Conservation (phyloP, 1,140 invertebrate genomes). For the Geopemphigus sp. region DNA sequence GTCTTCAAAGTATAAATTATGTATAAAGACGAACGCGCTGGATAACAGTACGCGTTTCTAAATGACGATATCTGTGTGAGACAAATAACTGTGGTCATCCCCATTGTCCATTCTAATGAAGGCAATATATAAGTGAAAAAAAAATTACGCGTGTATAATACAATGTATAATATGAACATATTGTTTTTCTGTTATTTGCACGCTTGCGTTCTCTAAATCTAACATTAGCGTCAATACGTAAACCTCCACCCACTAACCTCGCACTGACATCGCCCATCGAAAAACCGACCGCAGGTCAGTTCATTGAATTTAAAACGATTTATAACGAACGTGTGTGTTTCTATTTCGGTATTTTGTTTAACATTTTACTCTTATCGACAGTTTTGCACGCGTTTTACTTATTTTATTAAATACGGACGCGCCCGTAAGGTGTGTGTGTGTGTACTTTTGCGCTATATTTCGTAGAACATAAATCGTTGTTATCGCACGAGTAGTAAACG, state of each 20-base stretch:
- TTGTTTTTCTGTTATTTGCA: conserved; percentile 48
- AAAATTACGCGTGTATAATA: conserved; percentile 39
- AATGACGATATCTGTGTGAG: not conserved
- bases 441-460: not conserved
- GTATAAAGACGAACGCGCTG: not conserved
- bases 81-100: not conserved
- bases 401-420: not conserved
- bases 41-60: too few relatives aligned
- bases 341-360: too few relatives aligned
- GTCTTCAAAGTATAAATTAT: not conserved
- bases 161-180: conserved; percentile 42
- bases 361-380: not conserved
- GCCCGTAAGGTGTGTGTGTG: not conserved
- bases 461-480: not conserved
- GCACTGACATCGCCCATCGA: conserved; percentile 52
- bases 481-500: conserved; percentile 17
- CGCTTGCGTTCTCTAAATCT: conserved; percentile 45
- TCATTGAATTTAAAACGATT: conserved; percentile 19
- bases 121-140: not conserved
- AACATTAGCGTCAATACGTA: conserved; percentile 54
- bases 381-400: not conserved
- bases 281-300: conserved; percentile 50
- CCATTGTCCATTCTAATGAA: too few relatives aligned
- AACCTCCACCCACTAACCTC: conserved; percentile 54
- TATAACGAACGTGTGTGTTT: too few relatives aligned